phyloP scores from a whole-genome alignment of 2,888 invertebrate species.

The Plagodis dolabraria region DNA sequence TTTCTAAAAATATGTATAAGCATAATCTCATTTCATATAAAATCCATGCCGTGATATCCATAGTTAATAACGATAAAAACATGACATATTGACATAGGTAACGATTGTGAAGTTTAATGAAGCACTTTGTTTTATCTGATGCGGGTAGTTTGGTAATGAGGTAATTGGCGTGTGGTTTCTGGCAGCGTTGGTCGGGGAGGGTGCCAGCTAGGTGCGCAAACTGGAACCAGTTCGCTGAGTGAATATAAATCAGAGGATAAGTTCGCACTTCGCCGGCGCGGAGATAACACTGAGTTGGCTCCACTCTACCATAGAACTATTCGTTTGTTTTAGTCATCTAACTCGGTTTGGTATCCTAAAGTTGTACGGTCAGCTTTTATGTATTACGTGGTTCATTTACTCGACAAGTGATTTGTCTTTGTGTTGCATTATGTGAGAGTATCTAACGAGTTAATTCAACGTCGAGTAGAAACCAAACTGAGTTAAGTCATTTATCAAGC shows the following conservation, averaged over 20 bases:
- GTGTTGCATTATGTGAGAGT: too few relatives aligned
- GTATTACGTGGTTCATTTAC: background rate
- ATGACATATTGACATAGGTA: too few relatives aligned
- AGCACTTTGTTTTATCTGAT: slow-evolving; percentile 1
- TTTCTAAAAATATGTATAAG: too few relatives aligned
- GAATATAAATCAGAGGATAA: slow-evolving; percentile 63
- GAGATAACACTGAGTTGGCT: slow-evolving; percentile 43
- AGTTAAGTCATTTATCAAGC: too few relatives aligned
- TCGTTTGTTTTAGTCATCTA: slow-evolving; percentile 1
- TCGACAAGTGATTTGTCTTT: background rate
- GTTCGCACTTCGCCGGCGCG: slow-evolving; percentile 47
- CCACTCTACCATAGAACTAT: background rate
- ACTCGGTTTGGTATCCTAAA: background rate
- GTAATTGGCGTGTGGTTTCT: slow-evolving; percentile 32
- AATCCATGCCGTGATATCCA: too few relatives aligned
- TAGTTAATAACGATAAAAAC: too few relatives aligned
- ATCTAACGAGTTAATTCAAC: too few relatives aligned
- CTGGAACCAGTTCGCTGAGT: slow-evolving; percentile 45
- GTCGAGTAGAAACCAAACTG: too few relatives aligned
- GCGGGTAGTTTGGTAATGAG: slow-evolving; percentile 13
- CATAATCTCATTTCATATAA: too few relatives aligned
- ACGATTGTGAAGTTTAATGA: too few relatives aligned
- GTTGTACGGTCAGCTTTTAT: background rate
- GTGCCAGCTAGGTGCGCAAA: slow-evolving; percentile 46
- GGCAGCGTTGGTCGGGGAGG: slow-evolving; percentile 40